Evolutionary conservation across 2,113 vertebrate species (phyloP), one percentile per base, ranked within the genome.

Genomic region (Centropus unirufus): DNA sequence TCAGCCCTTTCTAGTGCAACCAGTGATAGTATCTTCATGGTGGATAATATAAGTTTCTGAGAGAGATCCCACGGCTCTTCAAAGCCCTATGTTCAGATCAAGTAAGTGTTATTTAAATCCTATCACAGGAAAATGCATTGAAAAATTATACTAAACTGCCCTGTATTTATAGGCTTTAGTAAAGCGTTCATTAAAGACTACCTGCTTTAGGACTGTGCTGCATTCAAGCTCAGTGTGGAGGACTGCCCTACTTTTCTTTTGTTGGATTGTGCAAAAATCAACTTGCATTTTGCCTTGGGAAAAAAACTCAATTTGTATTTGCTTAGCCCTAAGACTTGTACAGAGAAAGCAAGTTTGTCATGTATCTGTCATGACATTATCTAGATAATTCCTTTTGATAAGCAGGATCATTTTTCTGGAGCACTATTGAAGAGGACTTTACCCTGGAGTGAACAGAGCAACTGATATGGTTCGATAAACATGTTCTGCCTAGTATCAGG

Each of bases 311-410:
- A 83, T 94, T 96, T 97, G 79, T 93, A 87, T 95, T 96, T 93
- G 69, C 88, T 92, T 95, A 93, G 87, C 79, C 82, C 57, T 89
- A 85, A 91, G 79, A 92, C 90, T 90, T 84, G 67, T 68, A 61
- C 40, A 93, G 62, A 73, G 74, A 94, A 93, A 95, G 73, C 92
- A 89, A 89, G 74, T 95, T 96, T 95, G 93, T 93, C 96, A 82
- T 81, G 36, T 82, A 77, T 91, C 94, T 93, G 83, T 93, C 94
- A 94, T 92, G 89, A 64, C 59, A 64, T 95, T 95, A 93, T 93
- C 90, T 88, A 96, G 96, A 96, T 93, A 90, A 96, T 95, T 90
- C 75, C 75, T 96, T 97, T 91, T 96, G 96, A 96, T 95, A 94
- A 93, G 90, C 59, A 74, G 75, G 90, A 95, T 90, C 58, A 66